Base-by-base conservation (phyloP, 2,113 vertebrate genomes). In the Psilopogon haemacephalus region DNA sequence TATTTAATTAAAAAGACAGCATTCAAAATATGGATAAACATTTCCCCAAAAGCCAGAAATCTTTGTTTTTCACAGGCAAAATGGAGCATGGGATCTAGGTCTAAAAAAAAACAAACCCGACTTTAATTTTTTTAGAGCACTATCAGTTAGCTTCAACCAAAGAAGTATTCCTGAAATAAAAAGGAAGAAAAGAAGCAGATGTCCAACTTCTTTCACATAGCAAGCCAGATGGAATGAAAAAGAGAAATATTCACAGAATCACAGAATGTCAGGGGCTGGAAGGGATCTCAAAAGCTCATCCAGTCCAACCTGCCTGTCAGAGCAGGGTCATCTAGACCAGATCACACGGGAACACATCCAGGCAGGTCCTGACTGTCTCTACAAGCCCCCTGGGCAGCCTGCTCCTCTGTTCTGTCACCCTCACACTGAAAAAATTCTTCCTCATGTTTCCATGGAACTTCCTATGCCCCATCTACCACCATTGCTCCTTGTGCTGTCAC, bases 1-100 rank as follows among this genome's bases (percentile, higher is more conserved):
- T 38, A 60, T 94, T 87, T 91, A 94, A 95, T 92, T 95, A 95
- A 92, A 94, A 93, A 64, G 27, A 80, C 6, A 48, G 27, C 26
- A 80, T 75, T 54, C 16, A 80, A 89, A 85, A 71, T 83, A 85
- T 23, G 15, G 38, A 83, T 85, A 92, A 93, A 74, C 3, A 24
- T 40, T 89, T 79, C 30, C 21, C 16, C 5, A 24, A 92, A 92
- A 94, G 5, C 0, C 42, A 80, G 23, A 59, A 89, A 21, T 55
- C 19, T 78, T 77, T 81, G 4, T 11, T 78, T 78, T 84, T 89
- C 52, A 30, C 18, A 63, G 28, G 16, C 23, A 64, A n/a, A 94
- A 90, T 26, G 13, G 16, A 19, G 76, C 40, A 48, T 1, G 10
- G 48, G 8, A 1, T 70, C 32, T 38, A 15, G 18, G 15, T 63